phyloP scores from a whole-genome alignment of 2,113 vertebrate genomes.

The Thamnaconus septentrionalis region DNA sequence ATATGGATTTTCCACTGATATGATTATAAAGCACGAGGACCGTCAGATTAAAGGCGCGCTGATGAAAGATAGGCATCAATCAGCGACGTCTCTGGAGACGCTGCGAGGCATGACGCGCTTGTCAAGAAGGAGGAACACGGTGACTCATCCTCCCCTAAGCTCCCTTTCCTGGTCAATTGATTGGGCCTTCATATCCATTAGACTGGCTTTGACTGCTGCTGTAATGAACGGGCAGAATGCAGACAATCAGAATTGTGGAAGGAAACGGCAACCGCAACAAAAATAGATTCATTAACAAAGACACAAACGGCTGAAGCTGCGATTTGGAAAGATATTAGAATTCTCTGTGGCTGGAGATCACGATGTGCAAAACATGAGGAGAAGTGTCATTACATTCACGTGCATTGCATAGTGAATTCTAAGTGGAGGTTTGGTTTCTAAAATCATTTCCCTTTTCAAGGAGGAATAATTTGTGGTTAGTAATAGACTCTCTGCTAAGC shows the following conservation, averaged over 20 bases:
- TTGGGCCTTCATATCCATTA: constrained; percentile 75
- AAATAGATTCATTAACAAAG: too few relatives aligned
- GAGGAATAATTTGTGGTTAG: too few relatives aligned
- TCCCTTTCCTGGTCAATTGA: constrained; percentile 67
- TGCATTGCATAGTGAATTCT: too few relatives aligned
- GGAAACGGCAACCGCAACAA: constrained; percentile 2
- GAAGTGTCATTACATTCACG: too few relatives aligned
- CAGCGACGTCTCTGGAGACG: constrained; percentile 43
- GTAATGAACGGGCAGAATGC: constrained; percentile 46
- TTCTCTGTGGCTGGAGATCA: too few relatives aligned
- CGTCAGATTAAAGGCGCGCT: constrained; percentile 61
- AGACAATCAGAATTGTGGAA: constrained; percentile 30
- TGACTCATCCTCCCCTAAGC: constrained; percentile 64
- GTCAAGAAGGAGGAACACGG: constrained; percentile 64
- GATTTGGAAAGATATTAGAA: too few relatives aligned
- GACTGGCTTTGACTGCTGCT: constrained; percentile 61
- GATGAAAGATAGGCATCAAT: constrained; percentile 71
- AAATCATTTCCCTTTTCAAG: too few relatives aligned
- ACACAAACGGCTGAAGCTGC: too few relatives aligned
- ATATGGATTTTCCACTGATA: constrained; percentile 50
- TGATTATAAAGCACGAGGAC: constrained; percentile 49
- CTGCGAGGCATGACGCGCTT: constrained; percentile 59
- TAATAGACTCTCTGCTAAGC: too few relatives aligned
- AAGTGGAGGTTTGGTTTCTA: too few relatives aligned
- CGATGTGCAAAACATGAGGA: too few relatives aligned